Conservation (phyloP, 1,140 invertebrate species). For the Acyrthosiphon pisum region DNA sequence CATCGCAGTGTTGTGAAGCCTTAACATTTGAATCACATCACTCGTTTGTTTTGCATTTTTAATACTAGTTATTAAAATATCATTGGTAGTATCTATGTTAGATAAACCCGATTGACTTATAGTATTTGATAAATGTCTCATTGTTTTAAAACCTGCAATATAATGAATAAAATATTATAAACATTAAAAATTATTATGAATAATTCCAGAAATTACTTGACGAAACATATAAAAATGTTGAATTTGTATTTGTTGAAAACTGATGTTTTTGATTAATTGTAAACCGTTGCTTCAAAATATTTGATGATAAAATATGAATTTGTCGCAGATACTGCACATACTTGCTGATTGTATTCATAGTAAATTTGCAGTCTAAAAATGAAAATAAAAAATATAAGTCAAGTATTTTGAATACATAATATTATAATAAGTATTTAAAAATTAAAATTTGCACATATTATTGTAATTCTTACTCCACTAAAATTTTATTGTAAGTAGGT, state of each 20-base stretch:
- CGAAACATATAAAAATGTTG: neutral
- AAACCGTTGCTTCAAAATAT: neutral
- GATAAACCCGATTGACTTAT: neutral
- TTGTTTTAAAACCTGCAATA: conserved; percentile 1
- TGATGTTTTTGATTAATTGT: neutral
- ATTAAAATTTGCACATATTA: neutral
- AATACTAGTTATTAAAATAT: conserved; percentile 54
- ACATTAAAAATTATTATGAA: neutral
- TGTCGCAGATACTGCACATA: neutral
- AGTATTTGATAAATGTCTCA: neutral
- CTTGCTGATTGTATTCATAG: conserved; percentile 41
- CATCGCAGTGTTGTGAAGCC: conserved; percentile 58
- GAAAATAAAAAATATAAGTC: neutral
- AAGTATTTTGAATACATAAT: neutral
- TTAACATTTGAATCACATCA: conserved; percentile 57
- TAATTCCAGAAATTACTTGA: neutral
- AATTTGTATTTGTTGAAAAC: neutral
- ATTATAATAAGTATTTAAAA: no score
- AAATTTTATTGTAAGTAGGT: no score
- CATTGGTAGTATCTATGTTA: neutral
- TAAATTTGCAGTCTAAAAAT: neutral
- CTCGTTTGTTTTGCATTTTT: conserved; percentile 45
- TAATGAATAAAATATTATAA: neutral
- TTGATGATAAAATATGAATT: neutral
- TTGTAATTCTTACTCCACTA: neutral